Base-by-base conservation (phyloP, 1,140 invertebrate genomes). In the Trachelipus rathkii region DNA sequence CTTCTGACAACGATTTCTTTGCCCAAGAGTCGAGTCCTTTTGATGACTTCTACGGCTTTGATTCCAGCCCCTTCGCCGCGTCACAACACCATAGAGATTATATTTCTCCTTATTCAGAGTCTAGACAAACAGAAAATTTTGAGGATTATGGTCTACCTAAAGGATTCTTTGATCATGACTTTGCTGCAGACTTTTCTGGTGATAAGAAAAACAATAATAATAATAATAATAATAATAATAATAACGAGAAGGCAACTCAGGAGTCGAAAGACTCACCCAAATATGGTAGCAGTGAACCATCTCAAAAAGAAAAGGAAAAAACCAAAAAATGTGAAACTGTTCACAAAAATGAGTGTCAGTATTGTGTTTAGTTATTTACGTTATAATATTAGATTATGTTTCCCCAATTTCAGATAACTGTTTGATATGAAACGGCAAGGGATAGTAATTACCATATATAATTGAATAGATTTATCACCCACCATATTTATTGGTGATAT, bases 241-340 rank as follows among this genome's bases (percentile, higher is more conserved):
- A 19, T 15, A 19, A 60, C 50, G 11, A 13, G 50, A 60, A 60
- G 19, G 11, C 50, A 13, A 19, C 50, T 3, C 50, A 60, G 8
- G 50, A 60, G 8, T 15, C 50, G 50, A 13, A 19, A 8, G 3
- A 13, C 19, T 2, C 2, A 19, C 50, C 50, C 3, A 60, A 60
- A 60, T 33, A 33, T 33, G 33, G 33, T 6, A 19, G 11, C 8
- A 19, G 19, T 8, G 50, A 60, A 60, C 60, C 50, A 13, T 45
- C 46, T 44, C 53, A 67, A 23, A 33, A 75, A 44, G 21, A 75
- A 15, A 60, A 75, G 11, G 69, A 66, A 0, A 68, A 68, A 43
- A 75, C 66, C 53, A 75, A 75, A 44, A 75, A 75, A 33, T 75
- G 73, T 44, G 73, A 75, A 21, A 75, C 68, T 53, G 53, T 75